Evolutionary conservation across 2,888 invertebrate genomes (phyloP).

Genomic region (Leptinotarsa haldemani): DNA sequence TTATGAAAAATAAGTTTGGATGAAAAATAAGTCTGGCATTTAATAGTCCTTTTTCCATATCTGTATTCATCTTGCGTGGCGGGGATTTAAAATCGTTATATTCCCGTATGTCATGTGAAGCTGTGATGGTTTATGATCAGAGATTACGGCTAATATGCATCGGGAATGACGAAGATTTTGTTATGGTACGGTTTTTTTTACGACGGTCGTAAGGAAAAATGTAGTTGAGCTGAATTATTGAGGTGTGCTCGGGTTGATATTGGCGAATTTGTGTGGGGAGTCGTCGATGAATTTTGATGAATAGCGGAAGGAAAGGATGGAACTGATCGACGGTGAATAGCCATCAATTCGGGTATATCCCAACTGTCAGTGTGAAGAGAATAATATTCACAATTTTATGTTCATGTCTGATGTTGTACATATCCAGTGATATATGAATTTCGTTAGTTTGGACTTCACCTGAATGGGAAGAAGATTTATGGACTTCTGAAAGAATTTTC

Average conservation of each 20-base stretch:
- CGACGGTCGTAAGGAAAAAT: slow-evolving; percentile 14
- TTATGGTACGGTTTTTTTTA: slow-evolving; percentile 41
- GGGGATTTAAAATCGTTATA: slow-evolving; percentile 58
- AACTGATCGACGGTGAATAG: not conserved
- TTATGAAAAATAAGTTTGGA: slow-evolving; percentile 57
- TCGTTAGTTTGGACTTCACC: no score
- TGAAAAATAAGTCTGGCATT: slow-evolving; percentile 42
- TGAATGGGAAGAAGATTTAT: no score
- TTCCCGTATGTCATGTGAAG: slow-evolving; percentile 50
- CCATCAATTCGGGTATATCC: not conserved
- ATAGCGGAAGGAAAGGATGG: slow-evolving; percentile 2
- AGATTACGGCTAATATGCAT: slow-evolving; percentile 50
- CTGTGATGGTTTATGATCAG: slow-evolving; percentile 42
- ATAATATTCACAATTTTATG: not conserved
- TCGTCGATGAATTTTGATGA: slow-evolving; percentile 8
- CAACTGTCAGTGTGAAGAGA: not conserved
- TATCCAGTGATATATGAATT: no score
- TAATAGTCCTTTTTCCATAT: slow-evolving; percentile 57
- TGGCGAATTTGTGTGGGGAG: not conserved
- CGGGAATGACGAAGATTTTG: slow-evolving; percentile 49
- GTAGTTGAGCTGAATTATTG: slow-evolving; percentile 1
- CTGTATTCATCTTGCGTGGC: slow-evolving; percentile 55
- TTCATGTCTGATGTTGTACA: not conserved
- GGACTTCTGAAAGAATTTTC: no score
- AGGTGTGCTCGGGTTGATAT: not conserved